Evolutionary conservation across 2,888 invertebrate species (phyloP).

Genomic region (Diloba caeruleocephala): DNA sequence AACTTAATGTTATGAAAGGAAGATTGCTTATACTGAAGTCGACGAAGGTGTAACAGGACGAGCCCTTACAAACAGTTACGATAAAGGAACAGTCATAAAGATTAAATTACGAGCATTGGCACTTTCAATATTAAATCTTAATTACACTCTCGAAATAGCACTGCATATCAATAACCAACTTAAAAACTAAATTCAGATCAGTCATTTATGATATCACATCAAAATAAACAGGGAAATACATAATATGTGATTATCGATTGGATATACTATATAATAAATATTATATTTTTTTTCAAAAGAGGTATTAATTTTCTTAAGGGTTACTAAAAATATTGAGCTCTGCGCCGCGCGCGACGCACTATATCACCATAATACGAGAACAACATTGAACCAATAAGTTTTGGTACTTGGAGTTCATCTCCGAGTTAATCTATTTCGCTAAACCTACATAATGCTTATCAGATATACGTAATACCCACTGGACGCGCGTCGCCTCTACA

Average conservation of each 20-base stretch:
- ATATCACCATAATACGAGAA: conserved; percentile 89
- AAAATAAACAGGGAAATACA: conserved; percentile 90
- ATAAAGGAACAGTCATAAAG: conserved; percentile 87
- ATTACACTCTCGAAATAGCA: conserved; percentile 88
- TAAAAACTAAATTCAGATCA: conserved; percentile 90
- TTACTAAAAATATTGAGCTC: conserved; percentile 89
- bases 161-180: conserved; percentile 89
- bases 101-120: conserved; percentile 90
- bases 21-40: conserved; percentile 80
- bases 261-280: conserved; percentile 85
- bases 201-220: conserved; percentile 91
- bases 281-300: conserved; percentile 88
- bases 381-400: conserved; percentile 87
- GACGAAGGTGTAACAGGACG: conserved; percentile 58
- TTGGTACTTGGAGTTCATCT: conserved; percentile 87
- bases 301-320: conserved; percentile 89
- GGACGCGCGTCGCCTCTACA: conserved; percentile 54
- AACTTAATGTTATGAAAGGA: conserved; percentile 74
- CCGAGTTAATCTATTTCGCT: conserved; percentile 87
- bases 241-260: conserved; percentile 86
- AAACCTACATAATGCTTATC: conserved; percentile 90
- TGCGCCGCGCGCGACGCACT: conserved; percentile 85
- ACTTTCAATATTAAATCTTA: conserved; percentile 89
- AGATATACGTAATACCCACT: conserved; percentile 84
- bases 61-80: conserved; percentile 70